Base-by-base conservation (phyloP, 1,140 invertebrate genomes). In the Phthorimaea operculella region DNA sequence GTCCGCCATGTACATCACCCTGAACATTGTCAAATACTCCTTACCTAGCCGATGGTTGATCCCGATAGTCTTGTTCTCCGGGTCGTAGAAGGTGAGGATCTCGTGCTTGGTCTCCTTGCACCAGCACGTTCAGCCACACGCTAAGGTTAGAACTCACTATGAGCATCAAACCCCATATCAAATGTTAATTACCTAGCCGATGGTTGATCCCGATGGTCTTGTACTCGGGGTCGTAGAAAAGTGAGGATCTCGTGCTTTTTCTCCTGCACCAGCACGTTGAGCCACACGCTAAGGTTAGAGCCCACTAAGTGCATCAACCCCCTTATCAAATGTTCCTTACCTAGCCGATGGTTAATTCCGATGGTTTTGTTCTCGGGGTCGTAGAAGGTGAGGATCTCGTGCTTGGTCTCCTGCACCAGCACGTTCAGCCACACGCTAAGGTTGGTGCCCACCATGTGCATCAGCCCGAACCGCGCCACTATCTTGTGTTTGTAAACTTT, bases 371-470 rank as follows among this genome's bases (percentile, higher is more conserved):
- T 94, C 74, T 94, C 93, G 5, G 93, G 93, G 77, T 95, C 92
- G 74, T 95, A 95, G 78, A 96, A 96, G 0, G 93, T 94, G 1
- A 96, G 87, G 56, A 97, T 97, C 86, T 97, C 94, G 74, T 97
- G 95, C 82, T 96, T 96, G 0, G 96, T 97, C 87, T 97, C 95
- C 74, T 96, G 94, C 3, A 97, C 92, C 0, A 97, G 87, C 0
- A 97, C 96, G 67, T 96, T 95, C 4, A 97, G 85, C 96, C 96
- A 98, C 1, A 97, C 94, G 14, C 94, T 96, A 36, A 98, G 83
- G 86, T 98, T 98, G 0, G 96, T 97, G 14, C 94, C 96, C 55
- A 97, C 96, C 94, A 98, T 96, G 79, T 98, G 96, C 95, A 97
- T 97, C 28, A 98, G 81, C 0, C 96, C 95, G 68, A 98, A 96